phyloP scores from a whole-genome alignment of 2,113 vertebrate species.

The Tapirus terrestris region DNA sequence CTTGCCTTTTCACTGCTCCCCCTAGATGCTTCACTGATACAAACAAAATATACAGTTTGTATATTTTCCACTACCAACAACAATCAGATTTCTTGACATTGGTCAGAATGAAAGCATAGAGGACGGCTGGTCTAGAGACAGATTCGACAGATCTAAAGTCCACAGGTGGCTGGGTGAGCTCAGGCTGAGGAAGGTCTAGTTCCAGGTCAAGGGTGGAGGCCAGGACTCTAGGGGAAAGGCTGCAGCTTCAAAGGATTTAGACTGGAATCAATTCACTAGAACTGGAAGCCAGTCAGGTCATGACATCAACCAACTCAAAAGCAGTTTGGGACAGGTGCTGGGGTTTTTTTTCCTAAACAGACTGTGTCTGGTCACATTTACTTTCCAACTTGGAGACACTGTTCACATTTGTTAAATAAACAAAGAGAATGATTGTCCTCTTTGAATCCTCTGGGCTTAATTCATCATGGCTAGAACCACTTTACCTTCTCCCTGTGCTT shows the following conservation, averaged over 20 bases:
- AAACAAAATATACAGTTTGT: background rate
- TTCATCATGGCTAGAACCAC: background rate
- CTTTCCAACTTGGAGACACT: conserved; percentile 65
- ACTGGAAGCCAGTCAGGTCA: background rate
- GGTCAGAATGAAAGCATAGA: background rate
- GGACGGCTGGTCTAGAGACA: background rate
- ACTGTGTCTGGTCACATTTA: conserved; percentile 59
- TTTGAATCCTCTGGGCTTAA: conserved; percentile 57
- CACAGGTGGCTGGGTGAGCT: background rate
- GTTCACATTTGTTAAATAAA: conserved; percentile 77
- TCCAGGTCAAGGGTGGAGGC: background rate
- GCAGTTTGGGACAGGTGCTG: background rate
- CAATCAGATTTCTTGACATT: background rate
- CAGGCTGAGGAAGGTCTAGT: background rate
- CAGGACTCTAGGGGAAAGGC: background rate
- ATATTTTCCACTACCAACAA: background rate
- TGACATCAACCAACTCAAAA: background rate
- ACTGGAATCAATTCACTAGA: background rate
- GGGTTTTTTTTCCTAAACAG: background rate
- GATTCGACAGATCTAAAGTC: background rate
- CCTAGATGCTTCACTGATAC: background rate
- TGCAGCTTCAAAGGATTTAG: background rate
- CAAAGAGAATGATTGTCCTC: conserved; percentile 66
- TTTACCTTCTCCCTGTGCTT: conserved; percentile 61
- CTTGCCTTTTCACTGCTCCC: background rate